These are phyloP conservation scores for Lasioglossum morio DNA, from an alignment of 2,888 invertebrate genomes.

Conservation along the genomic window DNA sequence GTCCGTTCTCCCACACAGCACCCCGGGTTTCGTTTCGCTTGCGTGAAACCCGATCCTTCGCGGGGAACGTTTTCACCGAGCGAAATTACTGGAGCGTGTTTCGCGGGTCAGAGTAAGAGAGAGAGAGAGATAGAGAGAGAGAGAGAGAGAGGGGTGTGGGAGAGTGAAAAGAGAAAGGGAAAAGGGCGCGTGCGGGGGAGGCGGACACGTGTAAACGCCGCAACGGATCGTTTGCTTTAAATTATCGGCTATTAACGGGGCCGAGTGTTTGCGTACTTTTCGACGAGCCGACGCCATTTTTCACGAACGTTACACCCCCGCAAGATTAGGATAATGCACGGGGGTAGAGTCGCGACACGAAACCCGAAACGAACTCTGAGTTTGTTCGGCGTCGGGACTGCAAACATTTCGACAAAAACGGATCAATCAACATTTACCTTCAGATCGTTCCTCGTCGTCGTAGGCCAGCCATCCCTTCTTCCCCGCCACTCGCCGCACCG, in stretches of 20 bases:
- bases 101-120: background rate
- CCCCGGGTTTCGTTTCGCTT: background rate
- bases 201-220: slow-evolving; percentile 12
- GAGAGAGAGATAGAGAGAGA: no score
- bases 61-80: background rate
- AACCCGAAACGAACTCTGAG: background rate
- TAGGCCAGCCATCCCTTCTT: background rate
- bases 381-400: slow-evolving; percentile 7
- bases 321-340: slow-evolving; percentile 36
- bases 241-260: slow-evolving; percentile 28
- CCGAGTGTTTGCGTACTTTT: slow-evolving; percentile 16
- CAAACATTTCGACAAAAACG: slow-evolving; percentile 38
- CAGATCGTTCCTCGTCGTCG: background rate
- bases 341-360: background rate
- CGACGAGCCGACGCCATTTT: slow-evolving; percentile 1
- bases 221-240: slow-evolving; percentile 18
- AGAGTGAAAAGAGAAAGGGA: background rate
- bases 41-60: slow-evolving; percentile 12
- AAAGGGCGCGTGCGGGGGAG: background rate
- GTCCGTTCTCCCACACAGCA: background rate
- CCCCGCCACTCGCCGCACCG: background rate
- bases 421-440: slow-evolving; percentile 38
- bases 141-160: no score
- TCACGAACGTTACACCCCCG: background rate
- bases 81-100: slow-evolving; percentile 8